Evolutionary conservation across 2,797 vertebrate species (phyloP).

Genomic region (Danio kyathit): DNA sequence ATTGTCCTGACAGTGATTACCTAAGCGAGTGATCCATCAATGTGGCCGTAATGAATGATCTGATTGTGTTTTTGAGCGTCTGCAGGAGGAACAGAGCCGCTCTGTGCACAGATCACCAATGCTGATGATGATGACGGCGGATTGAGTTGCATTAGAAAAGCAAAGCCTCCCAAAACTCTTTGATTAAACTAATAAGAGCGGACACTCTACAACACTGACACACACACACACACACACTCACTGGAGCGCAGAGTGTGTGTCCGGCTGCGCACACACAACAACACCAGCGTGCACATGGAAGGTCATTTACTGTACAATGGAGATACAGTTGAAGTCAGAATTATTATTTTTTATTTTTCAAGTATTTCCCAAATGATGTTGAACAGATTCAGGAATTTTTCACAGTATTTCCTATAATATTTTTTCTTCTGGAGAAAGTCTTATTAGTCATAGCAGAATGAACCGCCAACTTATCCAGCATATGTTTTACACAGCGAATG

Average conservation of each 20-base stretch:
- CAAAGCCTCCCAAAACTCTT: constrained; percentile 12
- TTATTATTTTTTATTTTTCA: too few species aligned
- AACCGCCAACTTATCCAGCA: too few species aligned
- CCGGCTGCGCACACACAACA: neutral
- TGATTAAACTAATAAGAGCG: constrained; percentile 16
- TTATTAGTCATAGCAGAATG: too few species aligned
- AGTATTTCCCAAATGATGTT: too few species aligned
- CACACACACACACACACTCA: neutral
- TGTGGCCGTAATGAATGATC: constrained; percentile 63
- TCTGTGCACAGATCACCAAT: constrained; percentile 40
- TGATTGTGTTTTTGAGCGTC: constrained; percentile 53
- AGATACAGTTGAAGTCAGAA: too few species aligned
- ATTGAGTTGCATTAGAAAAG: constrained; percentile 32
- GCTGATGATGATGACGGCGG: constrained; percentile 16
- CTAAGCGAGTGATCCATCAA: constrained; percentile 55
- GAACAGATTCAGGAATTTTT: too few species aligned
- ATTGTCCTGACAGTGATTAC: constrained; percentile 65
- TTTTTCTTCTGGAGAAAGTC: too few species aligned
- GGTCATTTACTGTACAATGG: too few species aligned
- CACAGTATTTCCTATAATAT: too few species aligned
- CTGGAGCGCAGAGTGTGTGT: neutral
- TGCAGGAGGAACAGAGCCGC: constrained; percentile 54
- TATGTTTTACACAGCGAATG: too few species aligned
- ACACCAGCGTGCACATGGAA: neutral
- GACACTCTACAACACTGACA: constrained; percentile 5